Evolutionary conservation across 1,140 invertebrate species (phyloP), one percentile per base, ranked within the genome.

Genomic region (Uloborus diversus): DNA sequence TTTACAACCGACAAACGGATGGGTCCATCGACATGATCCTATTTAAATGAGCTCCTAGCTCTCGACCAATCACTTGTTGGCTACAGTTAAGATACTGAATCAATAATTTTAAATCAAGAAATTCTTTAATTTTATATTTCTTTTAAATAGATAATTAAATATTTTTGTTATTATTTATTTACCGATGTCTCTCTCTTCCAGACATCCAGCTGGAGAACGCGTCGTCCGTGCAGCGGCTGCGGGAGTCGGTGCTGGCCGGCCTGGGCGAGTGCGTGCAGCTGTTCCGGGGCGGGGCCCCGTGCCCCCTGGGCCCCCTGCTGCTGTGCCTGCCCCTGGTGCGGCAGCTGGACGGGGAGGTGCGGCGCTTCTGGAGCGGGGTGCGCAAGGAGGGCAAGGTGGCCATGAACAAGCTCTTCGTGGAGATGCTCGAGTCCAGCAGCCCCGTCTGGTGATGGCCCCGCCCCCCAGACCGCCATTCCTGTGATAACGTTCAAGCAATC

Each of bases 321-420:
- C 90, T 99, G 64, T 91, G 95, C 84, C 87, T 98, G 85, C 96
- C 96, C 1, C 91, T 93, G 61, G 88, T 99, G 80, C 89, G 95
- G 82, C 95, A 97, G 86, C 93, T 95, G 0, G 96, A 98, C 86
- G 90, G 92, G 27, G 91, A 94, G 25, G 91, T 97, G 61, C 90
- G 96, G 61, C 91, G 92, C 83, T 98, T 96, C 87, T 99, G 97
- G 97, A 91, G 92, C 3, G 90, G 89, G 83, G 91, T 98, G 17
- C 94, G 96, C 83, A 91, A 93, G 83, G 94, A 95, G 81, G 93
- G 94, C 20, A 93, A 93, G 84, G 93, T 96, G 64, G 91, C 92
- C 62, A 96, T 99, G 94, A 97, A 98, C 88, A 98, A 98, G 88
- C 90, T 98, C 9, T 97, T 99, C 86, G 90, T 97, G 30, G 96